Evolutionary conservation across 1,140 invertebrate species (phyloP), one percentile per base, ranked within the genome.

Genomic region (Teleopsis dalmanni): DNA sequence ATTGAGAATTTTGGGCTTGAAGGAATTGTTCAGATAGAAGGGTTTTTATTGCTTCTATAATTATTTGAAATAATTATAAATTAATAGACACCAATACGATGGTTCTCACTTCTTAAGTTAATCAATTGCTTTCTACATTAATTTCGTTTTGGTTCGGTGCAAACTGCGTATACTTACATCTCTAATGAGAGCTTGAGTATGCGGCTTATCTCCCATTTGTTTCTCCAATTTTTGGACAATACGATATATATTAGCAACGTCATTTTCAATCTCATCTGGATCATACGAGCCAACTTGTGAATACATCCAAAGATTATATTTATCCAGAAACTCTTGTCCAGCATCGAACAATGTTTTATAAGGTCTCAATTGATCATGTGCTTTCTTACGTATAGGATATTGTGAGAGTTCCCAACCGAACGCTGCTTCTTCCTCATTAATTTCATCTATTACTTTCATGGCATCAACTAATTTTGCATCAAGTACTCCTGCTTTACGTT

Each of bases 311-410:
- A 76, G 73, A 52, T 89, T 80, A 71, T 88, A 76, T 69, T 90
- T 94, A 19, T 81, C 78, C 27, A 90, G 75, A 69, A 95, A 97
- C 21, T 93, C 87, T 49, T 83, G 84, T 1, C 87, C 84, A 9
- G 83, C 84, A 62, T 95, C 91, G 63, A 91, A 98, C 2, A 98
- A 75, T 59, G 85, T 85, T 61, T 93, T 87, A 65, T 85, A 98
- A 0, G 95, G 93, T 35, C 75, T 72, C 9, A 92, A 68, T 66
- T 81, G 85, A 54, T 90, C 87, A 49, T 80, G 78, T 2, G 82
- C 74, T 61, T 80, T 62, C 67, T 86, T 88, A 48, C 92, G 76
- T 48, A 87, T 75, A 1, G 92, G 91, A 79, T 97, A 97, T 45
- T 88, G 81, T 0, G 92, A 92, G 10, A 84, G 65, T 65, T 95